Evolutionary conservation across 2,888 invertebrate genomes (phyloP), one percentile per base, ranked within the genome.

Genomic region (Scaptomyza parva): DNA sequence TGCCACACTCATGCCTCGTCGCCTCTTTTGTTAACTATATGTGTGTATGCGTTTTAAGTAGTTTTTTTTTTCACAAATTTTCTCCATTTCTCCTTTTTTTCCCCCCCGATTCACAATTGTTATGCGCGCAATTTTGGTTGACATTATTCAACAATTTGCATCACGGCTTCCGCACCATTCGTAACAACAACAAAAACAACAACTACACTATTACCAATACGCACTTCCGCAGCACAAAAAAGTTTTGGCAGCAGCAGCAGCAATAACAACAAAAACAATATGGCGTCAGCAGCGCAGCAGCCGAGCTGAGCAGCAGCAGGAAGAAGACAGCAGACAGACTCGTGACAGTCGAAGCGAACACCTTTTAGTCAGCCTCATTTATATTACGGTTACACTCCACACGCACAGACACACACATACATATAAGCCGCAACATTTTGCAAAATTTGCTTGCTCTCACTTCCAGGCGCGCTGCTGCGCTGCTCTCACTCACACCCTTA

Each of bases 91-190:
- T 11, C 9, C 12, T 30, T 45, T 70, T 62, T 6, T 57, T 53
- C 11, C 33, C 51, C 63, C 11, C 33, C 51, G 61, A 73, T 70
- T 68, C 61, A 35, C 70, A 75, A 71, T 77, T 69, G 65, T 75
- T 70, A 59, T 73, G 64, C 76, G 76, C 74, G 73, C 73, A 73
- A 79, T 81, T 84, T 84, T 65, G 51, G 78, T 78, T 73, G 84
- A 81, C 81, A 80, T 80, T 80, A 80, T 80, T 83, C 83, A 80
- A 80, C 80, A 81, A 81, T 81, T 81, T 84, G 84, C 81, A 81
- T 69, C 63, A 66, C 68, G 61, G 81, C 70, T 84, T 84, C 84
- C 84, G 80, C 70, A 60, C 43, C n/a, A 28, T n/a, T 26, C 8
- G 40, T 58, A 44, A 9, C 45, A 47, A 26, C 48, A 60, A 35